phyloP scores from a whole-genome alignment of 2,888 invertebrate species.

The Lamproptera curius region DNA sequence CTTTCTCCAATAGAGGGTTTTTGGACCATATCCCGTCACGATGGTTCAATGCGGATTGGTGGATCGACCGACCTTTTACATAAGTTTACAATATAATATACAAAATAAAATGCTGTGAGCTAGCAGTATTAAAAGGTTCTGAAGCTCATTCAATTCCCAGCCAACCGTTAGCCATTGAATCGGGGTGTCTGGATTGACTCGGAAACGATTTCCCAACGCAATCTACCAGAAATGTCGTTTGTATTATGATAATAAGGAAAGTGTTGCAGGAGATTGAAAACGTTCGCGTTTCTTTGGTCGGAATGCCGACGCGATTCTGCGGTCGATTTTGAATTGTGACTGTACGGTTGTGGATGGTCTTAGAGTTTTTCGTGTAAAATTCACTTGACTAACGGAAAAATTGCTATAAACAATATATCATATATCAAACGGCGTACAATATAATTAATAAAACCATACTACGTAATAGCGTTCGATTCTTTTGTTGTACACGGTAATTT shows the following conservation, averaged over 20 bases:
- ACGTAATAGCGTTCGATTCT: too few species aligned
- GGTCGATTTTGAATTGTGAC: slow-evolving; percentile 12
- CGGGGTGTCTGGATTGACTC: slow-evolving; percentile 13
- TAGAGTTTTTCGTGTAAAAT: not conserved
- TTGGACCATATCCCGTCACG: too few species aligned
- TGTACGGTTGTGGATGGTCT: not conserved
- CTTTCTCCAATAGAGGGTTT: too few species aligned
- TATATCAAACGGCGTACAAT: too few species aligned
- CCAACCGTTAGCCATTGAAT: slow-evolving; percentile 2
- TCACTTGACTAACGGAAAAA: not conserved
- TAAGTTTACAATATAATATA: too few species aligned
- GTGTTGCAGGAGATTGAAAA: slow-evolving; percentile 26
- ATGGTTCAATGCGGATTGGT: too few species aligned
- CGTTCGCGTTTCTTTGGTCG: slow-evolving; percentile 11
- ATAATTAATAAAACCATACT: too few species aligned
- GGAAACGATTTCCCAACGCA: slow-evolving; percentile 28
- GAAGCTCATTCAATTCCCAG: slow-evolving; percentile 13
- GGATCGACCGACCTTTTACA: too few species aligned
- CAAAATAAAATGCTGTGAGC: too few species aligned
- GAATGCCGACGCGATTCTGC: slow-evolving; percentile 12
- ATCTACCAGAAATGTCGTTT: slow-evolving; percentile 30
- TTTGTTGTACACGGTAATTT: too few species aligned
- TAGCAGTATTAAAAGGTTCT: too few species aligned
- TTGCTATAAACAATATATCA: too few species aligned
- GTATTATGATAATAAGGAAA: slow-evolving; percentile 25